Base-by-base conservation (phyloP, 2,113 vertebrate genomes). In the Planiliza haematocheilus region DNA sequence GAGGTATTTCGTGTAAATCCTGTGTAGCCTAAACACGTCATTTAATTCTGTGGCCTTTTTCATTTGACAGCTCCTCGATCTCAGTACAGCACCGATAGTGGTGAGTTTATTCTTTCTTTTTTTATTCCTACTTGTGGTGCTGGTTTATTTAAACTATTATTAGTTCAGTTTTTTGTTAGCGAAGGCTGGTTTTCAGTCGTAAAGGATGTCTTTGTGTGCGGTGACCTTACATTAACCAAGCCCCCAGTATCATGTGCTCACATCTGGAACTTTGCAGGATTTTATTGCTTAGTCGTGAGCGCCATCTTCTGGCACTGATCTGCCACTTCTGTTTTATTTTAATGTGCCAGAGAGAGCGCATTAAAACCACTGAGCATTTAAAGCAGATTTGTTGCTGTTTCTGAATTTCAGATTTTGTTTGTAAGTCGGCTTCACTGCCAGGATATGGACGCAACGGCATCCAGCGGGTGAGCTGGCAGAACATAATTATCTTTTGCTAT, bases 401-500 rank as follows among this genome's bases (percentile, higher is more conserved):
- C 7, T 82, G 4, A 49, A n/a, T 90, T 90, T 48, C 88, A 99
- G 97, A 99, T 88, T 96, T 96, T 83, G 95, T 95, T 79, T 96
- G 96, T 10, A 99, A 98, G 83, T 97, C 97, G 0, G 95, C 97
- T 20, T 98, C 97, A 10, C 94, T 99, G 18, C 97, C 97, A 74
- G 97, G 96, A 82, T 99, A 98, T 84, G 94, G 97, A 82, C 96
- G 96, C 84, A 99, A 99, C 0, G 96, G 97, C 71, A 89, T 99
- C 53, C 97, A 97, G 86, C 93, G 97, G 95, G 97, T 99, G 90
- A 89, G 90, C 51, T 2, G 12, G 42, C 66, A 56, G 7, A 56
- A 67, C 56, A 20, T 10, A 13, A 41, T 9, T 36, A 43, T 11
- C 52, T 41, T 48, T 57, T 7, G 4, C 51, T 17, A 39, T 36